Evolutionary conservation across 1,140 invertebrate species (phyloP).

Genomic region (Phocides pigmalion): DNA sequence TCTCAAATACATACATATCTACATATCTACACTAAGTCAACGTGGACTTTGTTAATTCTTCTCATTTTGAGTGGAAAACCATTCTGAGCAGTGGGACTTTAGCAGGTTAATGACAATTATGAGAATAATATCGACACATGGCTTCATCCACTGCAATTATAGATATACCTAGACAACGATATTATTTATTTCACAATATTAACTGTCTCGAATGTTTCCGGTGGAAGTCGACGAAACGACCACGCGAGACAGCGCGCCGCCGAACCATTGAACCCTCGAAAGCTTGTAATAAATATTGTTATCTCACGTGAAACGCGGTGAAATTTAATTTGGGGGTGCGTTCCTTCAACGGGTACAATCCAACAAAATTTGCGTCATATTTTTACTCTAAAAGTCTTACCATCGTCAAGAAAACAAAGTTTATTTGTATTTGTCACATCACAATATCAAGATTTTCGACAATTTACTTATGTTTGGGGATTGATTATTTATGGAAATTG

Average conservation of each 20-base stretch:
- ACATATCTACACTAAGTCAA: no score
- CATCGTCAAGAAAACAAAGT: neutral
- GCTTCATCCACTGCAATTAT: no score
- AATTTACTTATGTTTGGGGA: neutral
- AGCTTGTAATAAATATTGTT: constrained; percentile 44
- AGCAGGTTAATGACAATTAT: no score
- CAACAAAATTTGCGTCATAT: constrained; percentile 12
- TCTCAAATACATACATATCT: no score
- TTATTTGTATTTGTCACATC: neutral
- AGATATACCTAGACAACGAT: neutral
- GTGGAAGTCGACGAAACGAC: neutral
- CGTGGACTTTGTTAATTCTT: no score
- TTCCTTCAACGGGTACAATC: constrained; percentile 18
- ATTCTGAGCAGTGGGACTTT: no score
- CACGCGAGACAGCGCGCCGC: neutral
- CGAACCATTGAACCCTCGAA: constrained; percentile 14
- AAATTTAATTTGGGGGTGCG: constrained; percentile 37
- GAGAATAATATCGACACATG: no score
- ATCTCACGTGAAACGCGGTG: constrained; percentile 29
- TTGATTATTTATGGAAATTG: no score
- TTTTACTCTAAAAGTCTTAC: constrained; percentile 17
- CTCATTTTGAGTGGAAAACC: no score
- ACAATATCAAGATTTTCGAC: no score
- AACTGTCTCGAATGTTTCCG: neutral
- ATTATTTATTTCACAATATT: neutral